Percentiles rank a stretch among this genome's conserved stretches.
phyloP scores from a whole-genome alignment of 1,140 invertebrate genomes.

The Zaprionus africanus region DNA sequence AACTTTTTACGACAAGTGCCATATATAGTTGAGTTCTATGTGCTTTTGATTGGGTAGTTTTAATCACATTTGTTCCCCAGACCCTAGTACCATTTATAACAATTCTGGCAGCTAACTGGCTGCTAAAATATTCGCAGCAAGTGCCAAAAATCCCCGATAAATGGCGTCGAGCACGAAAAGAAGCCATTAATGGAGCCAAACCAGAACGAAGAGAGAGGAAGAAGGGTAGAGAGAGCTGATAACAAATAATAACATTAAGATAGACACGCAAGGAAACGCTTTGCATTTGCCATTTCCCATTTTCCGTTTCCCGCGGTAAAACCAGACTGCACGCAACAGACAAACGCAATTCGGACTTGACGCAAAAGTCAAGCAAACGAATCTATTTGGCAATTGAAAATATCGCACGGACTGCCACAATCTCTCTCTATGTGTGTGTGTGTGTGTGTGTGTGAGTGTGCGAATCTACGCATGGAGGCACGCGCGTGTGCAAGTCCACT shows the following conservation, averaged over 20 bases:
- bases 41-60: constrained; percentile 53
- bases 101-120: constrained; percentile 31
- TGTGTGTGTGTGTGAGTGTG: constrained; percentile 23
- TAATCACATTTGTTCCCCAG: constrained; percentile 61
- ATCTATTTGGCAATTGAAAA: constrained; percentile 42
- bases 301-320: constrained; percentile 56
- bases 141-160: constrained; percentile 46
- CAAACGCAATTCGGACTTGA: constrained; percentile 37
- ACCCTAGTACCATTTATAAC: constrained; percentile 14
- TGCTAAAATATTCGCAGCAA: constrained; percentile 67
- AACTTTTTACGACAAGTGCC: not conserved
- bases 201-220: constrained; percentile 35
- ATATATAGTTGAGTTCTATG: constrained; percentile 25
- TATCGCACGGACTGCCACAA: not conserved
- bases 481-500: constrained; percentile 26
- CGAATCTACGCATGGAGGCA: constrained; percentile 31
- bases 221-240: constrained; percentile 53
- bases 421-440: not conserved
- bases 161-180: constrained; percentile 63
- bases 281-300: constrained; percentile 70
- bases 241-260: constrained; percentile 78
- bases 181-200: constrained; percentile 67
- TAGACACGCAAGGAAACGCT: constrained; percentile 73
- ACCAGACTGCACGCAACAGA: constrained; percentile 51
- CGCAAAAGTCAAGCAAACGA: constrained; percentile 59